phyloP scores from a whole-genome alignment of 2,113 vertebrate genomes.

The Psilopsiagon aymara region DNA sequence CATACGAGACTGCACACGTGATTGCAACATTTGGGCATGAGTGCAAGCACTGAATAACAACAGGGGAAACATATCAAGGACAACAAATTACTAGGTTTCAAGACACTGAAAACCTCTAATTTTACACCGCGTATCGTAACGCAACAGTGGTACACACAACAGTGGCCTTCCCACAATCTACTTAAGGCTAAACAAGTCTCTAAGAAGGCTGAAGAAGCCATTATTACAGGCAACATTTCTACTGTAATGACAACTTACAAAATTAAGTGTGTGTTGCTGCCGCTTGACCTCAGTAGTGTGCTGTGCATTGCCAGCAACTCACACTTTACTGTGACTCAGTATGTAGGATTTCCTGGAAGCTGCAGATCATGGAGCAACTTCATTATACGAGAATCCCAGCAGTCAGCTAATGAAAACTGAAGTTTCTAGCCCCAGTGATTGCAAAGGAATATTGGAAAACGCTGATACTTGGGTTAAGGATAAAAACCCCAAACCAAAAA shows the following conservation, averaged over 20 bases:
- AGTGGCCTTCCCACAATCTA: background rate
- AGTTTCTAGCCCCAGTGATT: background rate
- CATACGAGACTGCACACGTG: background rate
- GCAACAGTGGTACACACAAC: background rate
- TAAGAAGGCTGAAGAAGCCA: background rate
- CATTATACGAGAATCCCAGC: background rate
- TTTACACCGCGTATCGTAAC: background rate
- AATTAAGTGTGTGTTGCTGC: background rate
- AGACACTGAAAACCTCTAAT: conserved; percentile 28
- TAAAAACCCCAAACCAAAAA: background rate
- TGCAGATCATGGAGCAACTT: background rate
- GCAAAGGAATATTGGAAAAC: background rate
- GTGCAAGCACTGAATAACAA: background rate
- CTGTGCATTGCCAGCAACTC: background rate
- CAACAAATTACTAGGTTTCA: conserved; percentile 21
- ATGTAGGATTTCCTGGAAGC: background rate
- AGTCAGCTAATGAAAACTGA: background rate
- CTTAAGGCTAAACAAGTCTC: background rate
- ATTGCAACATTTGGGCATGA: background rate
- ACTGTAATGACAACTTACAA: background rate
- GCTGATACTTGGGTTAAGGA: background rate
- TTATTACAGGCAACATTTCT: background rate
- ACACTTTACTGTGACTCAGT: background rate
- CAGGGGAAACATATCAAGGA: background rate
- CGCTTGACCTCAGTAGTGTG: background rate